These are phyloP conservation scores for Coelopa pilipes DNA, from an alignment of 2,888 invertebrate species.

Conservation along the genomic window DNA sequence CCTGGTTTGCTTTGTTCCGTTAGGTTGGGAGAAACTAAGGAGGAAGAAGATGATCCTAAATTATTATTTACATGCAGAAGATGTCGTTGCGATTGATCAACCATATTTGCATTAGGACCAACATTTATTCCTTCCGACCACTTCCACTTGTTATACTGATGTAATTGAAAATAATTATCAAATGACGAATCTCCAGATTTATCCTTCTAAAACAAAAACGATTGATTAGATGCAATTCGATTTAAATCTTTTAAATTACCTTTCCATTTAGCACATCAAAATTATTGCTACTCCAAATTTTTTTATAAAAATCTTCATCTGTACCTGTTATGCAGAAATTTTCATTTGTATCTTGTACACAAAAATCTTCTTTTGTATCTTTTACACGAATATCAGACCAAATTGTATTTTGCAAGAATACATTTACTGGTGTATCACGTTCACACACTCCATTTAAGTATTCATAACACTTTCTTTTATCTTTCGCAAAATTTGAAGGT, in stretches of 20 bases:
- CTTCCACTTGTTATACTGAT: slow-evolving; percentile 51
- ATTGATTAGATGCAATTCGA: background rate
- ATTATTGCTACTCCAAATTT: slow-evolving; percentile 47
- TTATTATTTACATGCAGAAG: slow-evolving; percentile 25
- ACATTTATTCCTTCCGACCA: slow-evolving; percentile 60
- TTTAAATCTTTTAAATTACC: background rate
- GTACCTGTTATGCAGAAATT: too few relatives aligned
- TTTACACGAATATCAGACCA: slow-evolving; percentile 66
- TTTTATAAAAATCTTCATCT: slow-evolving; percentile 47
- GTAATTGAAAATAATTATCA: slow-evolving; percentile 25
- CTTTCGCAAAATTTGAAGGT: slow-evolving; percentile 51
- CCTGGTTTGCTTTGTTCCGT: slow-evolving; percentile 1
- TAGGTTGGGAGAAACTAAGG: slow-evolving; percentile 21
- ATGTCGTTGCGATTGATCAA: slow-evolving; percentile 26
- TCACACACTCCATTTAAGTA: slow-evolving; percentile 39
- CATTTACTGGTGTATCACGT: slow-evolving; percentile 60
- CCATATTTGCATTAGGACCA: slow-evolving; percentile 41
- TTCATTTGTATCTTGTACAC: too few relatives aligned
- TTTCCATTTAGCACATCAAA: too few relatives aligned
- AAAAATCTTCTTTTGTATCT: too few relatives aligned
- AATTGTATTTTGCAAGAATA: slow-evolving; percentile 70
- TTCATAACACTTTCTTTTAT: slow-evolving; percentile 33
- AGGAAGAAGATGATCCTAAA: slow-evolving; percentile 14
- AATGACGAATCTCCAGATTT: background rate
- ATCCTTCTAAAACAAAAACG: slow-evolving; percentile 4